Base-by-base conservation (phyloP, 2,113 vertebrate genomes). In the Xenopus tropicalis region DNA sequence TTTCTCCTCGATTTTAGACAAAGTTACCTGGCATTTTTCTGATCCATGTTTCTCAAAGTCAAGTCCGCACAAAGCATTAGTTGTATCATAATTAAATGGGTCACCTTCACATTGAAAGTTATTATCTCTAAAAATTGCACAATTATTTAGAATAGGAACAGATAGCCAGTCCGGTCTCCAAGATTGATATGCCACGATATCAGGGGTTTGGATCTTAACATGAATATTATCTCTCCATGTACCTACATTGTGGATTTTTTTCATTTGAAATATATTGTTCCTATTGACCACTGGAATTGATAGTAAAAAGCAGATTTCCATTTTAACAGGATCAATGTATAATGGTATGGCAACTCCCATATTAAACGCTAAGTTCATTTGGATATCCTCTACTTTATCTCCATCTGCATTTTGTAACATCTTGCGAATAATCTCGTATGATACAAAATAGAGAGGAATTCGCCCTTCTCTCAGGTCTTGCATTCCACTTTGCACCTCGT, bases 41-140 rank as follows among this genome's bases (percentile, higher is more conserved):
- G 58, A 61, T 14, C 58, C 58, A 11, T 61, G 22, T 61, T 24
- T 61, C 20, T 22, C n/a, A 61, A 14, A 61, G 3, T 61, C 58
- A 13, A 16, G 13, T 61, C 58, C 58, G 20, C n/a, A 61, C 21
- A 61, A 61, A 22, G 58, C 58, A 9, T 61, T 16, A 14, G 58
- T 13, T 61, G 58, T 20, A 61, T 61, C 22, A 24, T 61, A 61
- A 13, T 22, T 24, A 14, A 61, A 61, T 11, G 58, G 58, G 22
- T 61, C 20, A 14, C 58, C 58, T 61, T 61, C 58, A 61, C 58
- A 61, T 24, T 61, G 58, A 20, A 61, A 61, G n/a, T n/a, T n/a
- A 61, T 12, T 3, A 23, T 23, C 58, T 13, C 20, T 3, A 14
- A 61, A 61, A 6, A 4, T 13, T 11, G 14, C 11, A 20, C 58